Conservation (phyloP, 2,888 invertebrate genomes). For the Lacanobia oleracea region DNA sequence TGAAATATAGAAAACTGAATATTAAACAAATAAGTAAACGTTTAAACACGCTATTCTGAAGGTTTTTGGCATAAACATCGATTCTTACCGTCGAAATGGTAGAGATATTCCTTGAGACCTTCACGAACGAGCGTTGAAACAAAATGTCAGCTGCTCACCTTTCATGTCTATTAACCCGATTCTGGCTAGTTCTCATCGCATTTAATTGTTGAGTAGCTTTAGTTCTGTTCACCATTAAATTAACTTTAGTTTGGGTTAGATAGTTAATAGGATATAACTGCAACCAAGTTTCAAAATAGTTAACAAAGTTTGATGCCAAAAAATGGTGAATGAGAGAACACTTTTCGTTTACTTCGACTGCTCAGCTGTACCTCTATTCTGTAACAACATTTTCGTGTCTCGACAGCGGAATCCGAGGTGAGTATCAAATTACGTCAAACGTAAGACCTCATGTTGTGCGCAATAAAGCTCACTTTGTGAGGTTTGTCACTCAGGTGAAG, state of each 20-base stretch:
- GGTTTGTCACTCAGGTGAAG: too few species aligned
- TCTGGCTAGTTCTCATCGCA: slow-evolving; percentile 44
- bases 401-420: too few species aligned
- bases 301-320: too few species aligned
- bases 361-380: too few species aligned
- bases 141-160: slow-evolving; percentile 66
- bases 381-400: too few species aligned
- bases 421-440: too few species aligned
- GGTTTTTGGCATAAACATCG: slow-evolving; percentile 31
- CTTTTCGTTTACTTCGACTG: too few species aligned
- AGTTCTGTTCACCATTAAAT: slow-evolving; percentile 47
- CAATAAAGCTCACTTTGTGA: too few species aligned
- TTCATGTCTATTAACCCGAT: slow-evolving; percentile 64
- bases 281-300: neutral
- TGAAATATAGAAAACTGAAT: slow-evolving; percentile 12
- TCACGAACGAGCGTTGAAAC: slow-evolving; percentile 42
- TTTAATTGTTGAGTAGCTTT: slow-evolving; percentile 51
- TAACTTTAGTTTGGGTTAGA: neutral
- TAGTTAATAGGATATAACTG: neutral
- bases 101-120: slow-evolving; percentile 54
- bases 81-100: slow-evolving; percentile 40
- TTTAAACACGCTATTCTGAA: slow-evolving; percentile 18
- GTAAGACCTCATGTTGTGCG: too few species aligned
- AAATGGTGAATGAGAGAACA: too few species aligned
- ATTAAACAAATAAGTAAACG: slow-evolving; percentile 7